Evolutionary conservation across 2,113 vertebrate genomes (phyloP), one percentile per base, ranked within the genome.

Genomic region (Hippocampus mohnikei): DNA sequence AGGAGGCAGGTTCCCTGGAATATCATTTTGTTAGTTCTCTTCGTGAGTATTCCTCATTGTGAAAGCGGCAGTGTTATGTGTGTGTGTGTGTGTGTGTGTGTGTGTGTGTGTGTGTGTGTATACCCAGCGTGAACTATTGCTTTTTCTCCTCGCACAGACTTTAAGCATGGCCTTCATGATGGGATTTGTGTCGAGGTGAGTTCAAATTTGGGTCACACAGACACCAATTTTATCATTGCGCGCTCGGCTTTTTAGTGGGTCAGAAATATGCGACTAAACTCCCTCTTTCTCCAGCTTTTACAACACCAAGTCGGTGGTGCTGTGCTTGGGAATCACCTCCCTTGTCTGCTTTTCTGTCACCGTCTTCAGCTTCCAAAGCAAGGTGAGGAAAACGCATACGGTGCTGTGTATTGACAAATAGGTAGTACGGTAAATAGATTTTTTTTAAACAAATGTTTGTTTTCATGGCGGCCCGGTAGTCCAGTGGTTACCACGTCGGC

Each of bases 1-100:
- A 98, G 96, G 94, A 94, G 96, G 68, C 87, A 94, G 76, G 96
- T 95, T 81, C 96, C 96, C 41, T 97, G 95, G 95, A 98, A 98
- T 73, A 76, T 96, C 74, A 94, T 95, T 74, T 90, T 98, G 58
- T 86, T 98, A 73, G 90, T 89, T 76, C 85, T 98, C 79, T 98
- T 98, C 86, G 96, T 98, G 85, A 97, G 96, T 97, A 82, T 73
- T 18, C 40, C 0, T 62, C 40, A 50, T 7, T 18, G 53, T 63
- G 3, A 66, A 74, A 72, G 59, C 7, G 25, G 8, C 5, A 29
- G 37, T 48, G 42, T 56, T 18, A 23, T 2, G 16, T 1, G 20
- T 9, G 12, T 23, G 23, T 10, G 72, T 29, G 56, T 3, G 46
- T 18, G 5, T 20, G 46, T 1, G 20, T 2, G 46, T 48, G n/a